These are phyloP conservation scores for Pachydiplax longipennis DNA, from an alignment of 2,888 invertebrate genomes.

Conservation along the genomic window DNA sequence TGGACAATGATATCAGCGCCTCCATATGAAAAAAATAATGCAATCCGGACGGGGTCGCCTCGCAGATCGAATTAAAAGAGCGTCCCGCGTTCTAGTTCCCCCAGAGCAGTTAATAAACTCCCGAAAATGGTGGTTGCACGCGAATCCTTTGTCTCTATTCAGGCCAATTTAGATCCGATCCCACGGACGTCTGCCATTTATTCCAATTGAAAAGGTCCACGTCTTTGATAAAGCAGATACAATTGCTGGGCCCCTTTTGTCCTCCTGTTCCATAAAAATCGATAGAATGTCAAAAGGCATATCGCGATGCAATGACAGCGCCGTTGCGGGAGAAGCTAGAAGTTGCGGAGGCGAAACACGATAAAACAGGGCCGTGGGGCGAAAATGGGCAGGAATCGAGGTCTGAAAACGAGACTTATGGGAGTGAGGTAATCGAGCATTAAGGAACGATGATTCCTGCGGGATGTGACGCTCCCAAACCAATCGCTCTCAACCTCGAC, in stretches of 20 bases:
- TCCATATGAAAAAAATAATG: too few species aligned
- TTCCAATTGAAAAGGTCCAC: background rate
- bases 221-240: background rate
- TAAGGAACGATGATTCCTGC: background rate
- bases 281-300: background rate
- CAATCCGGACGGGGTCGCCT: background rate
- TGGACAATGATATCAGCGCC: too few species aligned
- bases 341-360: background rate
- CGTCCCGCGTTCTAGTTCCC: background rate
- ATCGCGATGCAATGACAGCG: background rate
- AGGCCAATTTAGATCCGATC: background rate
- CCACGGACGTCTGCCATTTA: background rate
- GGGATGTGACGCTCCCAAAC: background rate
- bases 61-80: background rate
- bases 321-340: background rate
- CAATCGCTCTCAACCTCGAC: too few species aligned
- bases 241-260: background rate
- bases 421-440: background rate
- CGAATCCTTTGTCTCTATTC: background rate
- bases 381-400: background rate
- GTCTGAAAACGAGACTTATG: background rate
- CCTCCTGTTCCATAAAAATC: background rate
- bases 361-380: background rate
- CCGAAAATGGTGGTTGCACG: background rate
- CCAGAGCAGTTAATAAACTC: background rate